Conservation (phyloP, 2,797 vertebrate genomes). For the Acridotheres tristis region DNA sequence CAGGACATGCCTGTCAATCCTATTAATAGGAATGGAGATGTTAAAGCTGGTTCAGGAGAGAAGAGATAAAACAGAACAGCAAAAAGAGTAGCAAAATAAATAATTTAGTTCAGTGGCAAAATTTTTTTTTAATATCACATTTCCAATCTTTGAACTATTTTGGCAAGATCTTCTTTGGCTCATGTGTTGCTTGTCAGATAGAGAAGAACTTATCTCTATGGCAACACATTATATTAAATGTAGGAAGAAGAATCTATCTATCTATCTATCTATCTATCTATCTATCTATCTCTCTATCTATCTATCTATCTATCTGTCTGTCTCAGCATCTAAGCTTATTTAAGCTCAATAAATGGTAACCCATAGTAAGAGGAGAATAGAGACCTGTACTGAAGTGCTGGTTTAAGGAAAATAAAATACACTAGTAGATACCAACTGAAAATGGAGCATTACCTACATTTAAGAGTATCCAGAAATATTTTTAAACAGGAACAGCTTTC, state of each 20-base stretch:
- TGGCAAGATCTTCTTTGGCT: constrained; percentile 36
- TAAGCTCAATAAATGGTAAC: constrained; percentile 33
- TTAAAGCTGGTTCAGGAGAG: neutral
- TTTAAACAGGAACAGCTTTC: neutral
- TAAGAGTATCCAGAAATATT: neutral
- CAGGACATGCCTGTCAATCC: neutral
- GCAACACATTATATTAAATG: constrained; percentile 55
- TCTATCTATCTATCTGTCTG: neutral
- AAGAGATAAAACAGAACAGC: neutral
- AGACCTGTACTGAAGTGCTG: neutral
- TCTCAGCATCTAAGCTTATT: constrained; percentile 10
- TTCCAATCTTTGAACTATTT: constrained; percentile 58
- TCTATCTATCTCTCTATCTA: neutral
- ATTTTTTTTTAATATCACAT: constrained; percentile 20
- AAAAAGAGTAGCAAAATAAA: constrained; percentile 16
- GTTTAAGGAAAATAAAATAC: constrained; percentile 11
- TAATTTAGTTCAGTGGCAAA: neutral
- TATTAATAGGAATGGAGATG: neutral
- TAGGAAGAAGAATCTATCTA: constrained; percentile 14
- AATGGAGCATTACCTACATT: neutral
- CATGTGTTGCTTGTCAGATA: constrained; percentile 51
- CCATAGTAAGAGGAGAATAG: neutral
- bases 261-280: neutral
- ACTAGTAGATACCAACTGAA: neutral
- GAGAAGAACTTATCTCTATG: constrained; percentile 57